phyloP scores from a whole-genome alignment of 2,113 vertebrate genomes.

The Colistium nudipinnis region DNA sequence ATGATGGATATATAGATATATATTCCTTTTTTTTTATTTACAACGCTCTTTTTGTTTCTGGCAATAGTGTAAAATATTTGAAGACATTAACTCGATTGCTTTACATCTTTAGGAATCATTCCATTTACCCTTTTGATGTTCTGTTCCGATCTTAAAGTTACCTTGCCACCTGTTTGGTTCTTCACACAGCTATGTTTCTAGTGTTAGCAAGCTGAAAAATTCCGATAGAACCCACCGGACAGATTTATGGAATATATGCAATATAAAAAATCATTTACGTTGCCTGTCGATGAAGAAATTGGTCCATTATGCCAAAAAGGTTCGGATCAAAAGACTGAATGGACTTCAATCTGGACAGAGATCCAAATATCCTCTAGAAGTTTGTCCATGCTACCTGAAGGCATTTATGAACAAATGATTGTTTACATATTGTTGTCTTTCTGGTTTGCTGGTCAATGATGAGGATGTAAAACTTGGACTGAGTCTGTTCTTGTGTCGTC shows the following conservation, averaged over 20 bases:
- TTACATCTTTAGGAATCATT: constrained; percentile 74
- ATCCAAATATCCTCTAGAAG: constrained; percentile 24
- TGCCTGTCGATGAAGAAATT: constrained; percentile 40
- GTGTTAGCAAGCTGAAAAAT: constrained; percentile 42
- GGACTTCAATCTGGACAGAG: constrained; percentile 42
- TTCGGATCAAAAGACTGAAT: constrained; percentile 42
- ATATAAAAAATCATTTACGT: constrained; percentile 40
- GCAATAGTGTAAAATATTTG: constrained; percentile 78
- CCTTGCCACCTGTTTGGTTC: constrained; percentile 17
- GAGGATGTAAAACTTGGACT: constrained; percentile 1
- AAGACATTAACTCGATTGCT: constrained; percentile 66
- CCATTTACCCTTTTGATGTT: constrained; percentile 54
- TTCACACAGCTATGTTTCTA: constrained; percentile 26
- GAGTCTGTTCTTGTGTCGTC: constrained; percentile 7
- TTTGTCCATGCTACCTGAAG: constrained; percentile 42
- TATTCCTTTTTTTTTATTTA: constrained; percentile 75
- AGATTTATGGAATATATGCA: constrained; percentile 58
- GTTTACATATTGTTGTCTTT: constrained; percentile 61
- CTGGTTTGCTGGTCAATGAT: constrained; percentile 28
- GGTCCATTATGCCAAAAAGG: constrained; percentile 42
- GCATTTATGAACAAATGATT: constrained; percentile 71
- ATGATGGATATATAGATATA: constrained; percentile 78
- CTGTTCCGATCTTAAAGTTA: constrained; percentile 33
- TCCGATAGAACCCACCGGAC: constrained; percentile 53
- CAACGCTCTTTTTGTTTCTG: constrained; percentile 65